Evolutionary conservation across 2,113 vertebrate genomes (phyloP).

Genomic region (Epinephelus cyanopodus): DNA sequence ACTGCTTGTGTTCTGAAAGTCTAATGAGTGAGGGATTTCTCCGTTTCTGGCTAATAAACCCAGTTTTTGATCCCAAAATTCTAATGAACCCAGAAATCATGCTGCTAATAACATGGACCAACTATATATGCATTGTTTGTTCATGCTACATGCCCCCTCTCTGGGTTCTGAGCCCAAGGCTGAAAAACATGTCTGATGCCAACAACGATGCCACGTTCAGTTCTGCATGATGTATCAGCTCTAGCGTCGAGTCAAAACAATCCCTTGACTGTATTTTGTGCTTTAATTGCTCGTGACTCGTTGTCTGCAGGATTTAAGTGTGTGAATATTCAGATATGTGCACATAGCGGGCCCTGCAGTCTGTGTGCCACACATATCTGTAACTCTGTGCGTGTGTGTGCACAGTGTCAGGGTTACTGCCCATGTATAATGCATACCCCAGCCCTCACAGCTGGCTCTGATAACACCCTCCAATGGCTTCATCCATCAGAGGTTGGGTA

Average conservation of each 20-base stretch:
- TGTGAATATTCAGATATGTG: constrained; percentile 24
- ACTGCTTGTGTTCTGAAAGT: background rate
- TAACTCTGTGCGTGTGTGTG: constrained; percentile 20
- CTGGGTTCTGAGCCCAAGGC: background rate
- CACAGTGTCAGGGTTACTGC: constrained; percentile 86
- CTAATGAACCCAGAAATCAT: background rate
- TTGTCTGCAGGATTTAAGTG: background rate
- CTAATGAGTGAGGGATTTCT: background rate
- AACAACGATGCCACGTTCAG: background rate
- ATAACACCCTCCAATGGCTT: constrained; percentile 92
- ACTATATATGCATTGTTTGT: background rate
- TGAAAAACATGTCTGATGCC: background rate
- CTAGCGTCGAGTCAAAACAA: background rate
- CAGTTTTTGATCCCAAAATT: background rate
- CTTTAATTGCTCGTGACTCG: background rate
- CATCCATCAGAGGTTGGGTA: constrained; percentile 90
- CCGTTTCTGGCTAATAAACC: background rate
- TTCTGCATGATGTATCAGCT: no score
- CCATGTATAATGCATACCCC: constrained; percentile 89
- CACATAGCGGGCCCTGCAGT: constrained; percentile 4
- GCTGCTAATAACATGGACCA: background rate
- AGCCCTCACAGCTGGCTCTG: constrained; percentile 91
- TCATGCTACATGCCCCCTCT: background rate
- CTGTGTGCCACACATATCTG: constrained; percentile 4
- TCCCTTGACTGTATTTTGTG: background rate